Conservation (phyloP, 1,140 invertebrate genomes). For the Homalodisca vitripennis region DNA sequence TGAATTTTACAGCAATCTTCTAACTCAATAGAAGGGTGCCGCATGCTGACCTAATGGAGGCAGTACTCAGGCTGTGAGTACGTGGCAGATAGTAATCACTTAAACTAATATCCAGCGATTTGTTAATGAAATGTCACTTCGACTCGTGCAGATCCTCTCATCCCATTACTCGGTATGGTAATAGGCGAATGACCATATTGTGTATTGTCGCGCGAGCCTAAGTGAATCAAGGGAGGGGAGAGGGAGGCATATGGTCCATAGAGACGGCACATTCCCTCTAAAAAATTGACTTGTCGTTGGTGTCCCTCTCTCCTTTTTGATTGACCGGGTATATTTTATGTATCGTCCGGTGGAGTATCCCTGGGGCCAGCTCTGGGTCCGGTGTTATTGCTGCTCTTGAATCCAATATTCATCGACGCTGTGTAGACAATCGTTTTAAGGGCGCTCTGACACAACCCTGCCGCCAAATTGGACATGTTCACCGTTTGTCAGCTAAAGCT, state of each 20-base stretch:
- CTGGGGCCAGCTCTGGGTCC: neutral
- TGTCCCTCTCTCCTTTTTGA: neutral
- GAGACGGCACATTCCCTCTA: neutral
- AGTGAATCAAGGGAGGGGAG: conserved; percentile 7
- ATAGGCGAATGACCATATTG: conserved; percentile 18
- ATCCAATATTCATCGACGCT: conserved; percentile 19
- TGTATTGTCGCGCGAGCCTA: neutral
- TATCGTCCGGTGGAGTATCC: neutral
- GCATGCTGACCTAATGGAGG: no score
- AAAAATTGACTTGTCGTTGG: conserved; percentile 21
- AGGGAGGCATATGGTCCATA: conserved; percentile 11
- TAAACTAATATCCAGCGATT: neutral
- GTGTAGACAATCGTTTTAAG: conserved; percentile 12
- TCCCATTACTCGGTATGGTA: conserved; percentile 14
- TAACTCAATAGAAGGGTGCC: no score
- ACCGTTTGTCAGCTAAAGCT: conserved; percentile 11
- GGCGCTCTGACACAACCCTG: conserved; percentile 4
- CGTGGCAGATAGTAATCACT: neutral
- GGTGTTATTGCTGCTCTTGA: neutral
- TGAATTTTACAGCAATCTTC: no score
- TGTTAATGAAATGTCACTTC: neutral
- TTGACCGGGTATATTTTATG: conserved; percentile 27
- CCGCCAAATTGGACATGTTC: conserved; percentile 14
- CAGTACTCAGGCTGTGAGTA: no score
- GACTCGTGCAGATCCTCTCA: neutral